Evolutionary conservation across 2,888 invertebrate species (phyloP), one percentile per base, ranked within the genome.

Genomic region (Onchidella celtica): DNA sequence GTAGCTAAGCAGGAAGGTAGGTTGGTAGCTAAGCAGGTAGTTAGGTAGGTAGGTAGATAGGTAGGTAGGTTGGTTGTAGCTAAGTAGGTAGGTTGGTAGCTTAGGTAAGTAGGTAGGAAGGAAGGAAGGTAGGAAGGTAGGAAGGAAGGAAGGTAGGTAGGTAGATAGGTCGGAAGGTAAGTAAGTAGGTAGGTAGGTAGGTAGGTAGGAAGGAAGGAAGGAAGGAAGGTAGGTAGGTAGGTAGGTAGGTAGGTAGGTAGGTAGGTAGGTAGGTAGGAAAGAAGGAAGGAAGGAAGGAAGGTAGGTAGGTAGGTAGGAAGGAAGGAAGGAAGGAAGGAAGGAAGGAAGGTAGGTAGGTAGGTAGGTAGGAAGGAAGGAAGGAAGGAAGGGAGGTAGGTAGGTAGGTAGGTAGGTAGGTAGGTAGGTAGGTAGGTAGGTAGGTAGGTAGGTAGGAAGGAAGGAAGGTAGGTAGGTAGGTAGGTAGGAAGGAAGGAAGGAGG

Each of bases 361-460:
- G 24, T 61, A 61, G 61, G 24, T 61, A 61, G 61, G 24, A n/a
- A 61, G 61, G 24, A n/a, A 61, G 61, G 24, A n/a, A n/a, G 61
- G 61, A 38, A 38, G n/a, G n/a, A n/a, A n/a, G n/a, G n/a, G n/a
- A n/a, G n/a, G n/a, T n/a, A n/a, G n/a, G n/a, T n/a, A n/a, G 69
- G 34, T 69, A 38, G 21, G n/a, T 69, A 38, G 69, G 34, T 69
- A 69, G 38, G 40, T 38, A 69, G 69, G 40, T 69, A 69, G 69
- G 40, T 69, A 69, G 69, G 34, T 69, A 69, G 38, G 40, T 38
- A 69, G 69, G n/a, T 69, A 69, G 69, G 24, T 69, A 69, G 69
- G 24, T 69, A 69, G 38, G 24, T 38, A 69, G 69, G 24, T 69
- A 69, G 69, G 24, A 38, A 69, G 69, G 24, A 38, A 69, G 38